These are phyloP conservation scores for Pantelozetes paolii DNA, from an alignment of 2,888 invertebrate species.

Conservation along the genomic window DNA sequence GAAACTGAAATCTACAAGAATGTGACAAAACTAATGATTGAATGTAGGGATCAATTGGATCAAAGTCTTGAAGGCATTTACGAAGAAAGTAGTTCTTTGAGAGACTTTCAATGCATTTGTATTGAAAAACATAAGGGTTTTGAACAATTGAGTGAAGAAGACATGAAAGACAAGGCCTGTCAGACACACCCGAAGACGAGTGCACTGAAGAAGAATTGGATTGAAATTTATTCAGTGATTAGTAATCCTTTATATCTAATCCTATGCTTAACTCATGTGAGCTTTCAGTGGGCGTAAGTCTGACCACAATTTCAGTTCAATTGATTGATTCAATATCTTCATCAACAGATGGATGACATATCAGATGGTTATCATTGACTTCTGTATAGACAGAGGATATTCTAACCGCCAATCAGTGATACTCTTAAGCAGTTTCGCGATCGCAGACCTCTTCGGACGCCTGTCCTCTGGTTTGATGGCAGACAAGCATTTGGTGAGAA, in stretches of 20 bases:
- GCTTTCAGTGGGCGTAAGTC: constrained; percentile 39
- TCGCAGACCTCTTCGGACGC: constrained; percentile 46
- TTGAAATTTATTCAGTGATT: not conserved
- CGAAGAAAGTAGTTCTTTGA: not conserved
- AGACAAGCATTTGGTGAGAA: constrained; percentile 40
- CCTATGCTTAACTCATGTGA: constrained; percentile 35
- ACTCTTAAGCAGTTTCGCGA: constrained; percentile 45
- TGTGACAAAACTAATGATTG: not conserved
- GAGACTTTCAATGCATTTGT: not conserved
- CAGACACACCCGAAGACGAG: not conserved
- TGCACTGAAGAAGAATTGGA: not conserved
- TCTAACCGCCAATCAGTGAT: constrained; percentile 43
- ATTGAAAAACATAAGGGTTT: not conserved
- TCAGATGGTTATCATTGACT: constrained; percentile 47
- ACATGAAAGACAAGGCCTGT: not conserved
- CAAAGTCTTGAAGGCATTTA: not conserved
- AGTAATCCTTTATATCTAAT: constrained; percentile 41
- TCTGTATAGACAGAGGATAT: constrained; percentile 46
- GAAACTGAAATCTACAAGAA: not conserved
- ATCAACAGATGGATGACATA: constrained; percentile 41
- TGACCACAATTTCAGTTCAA: not conserved
- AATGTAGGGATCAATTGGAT: not conserved
- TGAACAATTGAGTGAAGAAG: not conserved
- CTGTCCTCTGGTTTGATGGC: constrained; percentile 46
- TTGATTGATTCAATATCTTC: not conserved